Evolutionary conservation across 2,113 vertebrate genomes (phyloP), one percentile per base, ranked within the genome.

Genomic region (Chaenogobius annularis): DNA sequence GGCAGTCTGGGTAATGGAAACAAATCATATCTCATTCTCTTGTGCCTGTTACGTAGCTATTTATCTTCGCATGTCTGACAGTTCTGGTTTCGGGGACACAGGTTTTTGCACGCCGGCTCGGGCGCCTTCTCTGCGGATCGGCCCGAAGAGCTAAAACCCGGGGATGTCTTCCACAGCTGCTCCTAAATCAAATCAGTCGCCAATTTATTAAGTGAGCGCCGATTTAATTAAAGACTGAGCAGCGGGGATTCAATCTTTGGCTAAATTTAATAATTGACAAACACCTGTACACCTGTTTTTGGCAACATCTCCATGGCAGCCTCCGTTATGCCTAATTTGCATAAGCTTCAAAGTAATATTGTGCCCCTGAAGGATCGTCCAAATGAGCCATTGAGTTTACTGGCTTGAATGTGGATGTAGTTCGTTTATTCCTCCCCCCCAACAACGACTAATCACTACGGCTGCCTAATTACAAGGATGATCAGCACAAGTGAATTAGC

Each of bases 201-300:
- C 86, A 92, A 90, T 92, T 91, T 87, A 93, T 93, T 90, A 88
- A 81, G 72, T 72, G 77, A 76, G 78, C 73, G 58, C 46, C 70
- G 86, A 85, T 88, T 85, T 90, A 90, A 92, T 92, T 92, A 91
- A 90, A 90, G 89, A 71, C 71, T 72, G 78, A 87, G 85, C 85
- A 68, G 65, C 79, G 69, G 75, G 84, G 92, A 90, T 91, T 87
- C 80, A 91, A 88, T 91, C 83, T 88, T 86, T 78, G 84, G 75
- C 81, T 74, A 82, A 86, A 91, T 88, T 61, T 88, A 89, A 90
- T 90, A 89, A 91, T 85, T 84, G 77, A 87, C 84, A 86, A 87
- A 92, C 91, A 92, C 89, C 91, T 93, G 90, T 88, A 88, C 86
- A 85, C 82, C 81, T 79, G 68, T 69, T 82, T 85, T 78, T 89